Evolutionary conservation across 2,888 invertebrate genomes (phyloP), one percentile per base, ranked within the genome.

Genomic region (Cheilosia vernalis): DNA sequence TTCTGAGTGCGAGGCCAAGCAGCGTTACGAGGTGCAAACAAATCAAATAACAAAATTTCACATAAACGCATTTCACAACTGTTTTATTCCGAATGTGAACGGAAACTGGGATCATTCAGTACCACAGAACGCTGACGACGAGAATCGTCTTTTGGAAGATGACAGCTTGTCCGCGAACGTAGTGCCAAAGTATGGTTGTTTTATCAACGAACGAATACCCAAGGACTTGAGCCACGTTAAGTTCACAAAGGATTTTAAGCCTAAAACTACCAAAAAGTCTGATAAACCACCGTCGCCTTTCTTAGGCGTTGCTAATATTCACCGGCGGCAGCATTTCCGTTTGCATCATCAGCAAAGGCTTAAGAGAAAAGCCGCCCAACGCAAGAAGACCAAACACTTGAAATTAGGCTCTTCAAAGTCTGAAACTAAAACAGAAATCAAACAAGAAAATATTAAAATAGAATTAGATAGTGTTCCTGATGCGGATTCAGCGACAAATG

Each of bases 11-110:
- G 58, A 88, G 30, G 92, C 92, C n/a, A 91, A 89, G 53, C 53
- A 89, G 60, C 88, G 89, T 0, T 92, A 90, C 24, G 88, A 89
- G 63, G 74, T 89, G 1, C 90, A 91, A 87, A 90, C 90, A 3
- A 90, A 89, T 78, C 87, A 89, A 81, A 89, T 93, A 6, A 92
- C 92, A 1, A 90, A 91, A 60, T 93, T 92, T 87, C 93, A 94
- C 85, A 93, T 95, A 74, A 92, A 92, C 81, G 92, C 93, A 73
- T 91, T 94, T 73, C 94, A 94, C 90, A 92, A 94, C 89, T 92
- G 91, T 49, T 92, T 90, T 85, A 91, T 94, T 87, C 93, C 94
- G 63, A 94, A 94, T 82, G 92, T 95, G 61, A 95, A 95, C 90
- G 95, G 94, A 87, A 94, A 94, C 80, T 92, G 93, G 91, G 21